Evolutionary conservation across 2,113 vertebrate genomes (phyloP).

Genomic region (Tinamus guttatus): DNA sequence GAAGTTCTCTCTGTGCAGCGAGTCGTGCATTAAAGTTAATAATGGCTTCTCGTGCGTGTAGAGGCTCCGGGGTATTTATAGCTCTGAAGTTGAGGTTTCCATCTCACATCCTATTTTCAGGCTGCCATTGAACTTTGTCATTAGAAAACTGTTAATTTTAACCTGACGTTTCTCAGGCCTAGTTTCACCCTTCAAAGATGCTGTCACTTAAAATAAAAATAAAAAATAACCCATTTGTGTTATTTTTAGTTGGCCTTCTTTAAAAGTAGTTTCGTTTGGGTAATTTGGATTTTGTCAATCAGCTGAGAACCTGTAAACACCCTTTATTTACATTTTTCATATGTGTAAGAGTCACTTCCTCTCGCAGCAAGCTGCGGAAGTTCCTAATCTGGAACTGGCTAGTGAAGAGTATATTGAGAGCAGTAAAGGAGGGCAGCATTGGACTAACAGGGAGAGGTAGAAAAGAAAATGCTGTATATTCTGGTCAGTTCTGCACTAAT

Average conservation of each 20-base stretch:
- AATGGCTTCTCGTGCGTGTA: neutral
- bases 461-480: neutral
- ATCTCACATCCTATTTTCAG: neutral
- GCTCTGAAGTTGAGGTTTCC: neutral
- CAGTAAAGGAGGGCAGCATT: fast-evolving
- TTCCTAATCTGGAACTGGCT: neutral
- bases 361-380: neutral
- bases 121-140: neutral
- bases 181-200: neutral
- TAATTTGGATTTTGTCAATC: neutral
- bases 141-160: conserved; percentile 10
- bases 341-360: neutral
- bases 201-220: neutral
- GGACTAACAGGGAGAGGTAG: neutral
- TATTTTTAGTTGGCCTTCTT: neutral
- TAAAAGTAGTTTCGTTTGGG: neutral
- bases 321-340: neutral
- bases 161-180: neutral
- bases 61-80: neutral
- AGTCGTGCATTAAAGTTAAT: neutral
- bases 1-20: neutral
- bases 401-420: neutral
- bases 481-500: neutral
- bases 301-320: neutral
- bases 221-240: neutral